phyloP scores from a whole-genome alignment of 1,140 invertebrate genomes.

The Carposina sasakii region DNA sequence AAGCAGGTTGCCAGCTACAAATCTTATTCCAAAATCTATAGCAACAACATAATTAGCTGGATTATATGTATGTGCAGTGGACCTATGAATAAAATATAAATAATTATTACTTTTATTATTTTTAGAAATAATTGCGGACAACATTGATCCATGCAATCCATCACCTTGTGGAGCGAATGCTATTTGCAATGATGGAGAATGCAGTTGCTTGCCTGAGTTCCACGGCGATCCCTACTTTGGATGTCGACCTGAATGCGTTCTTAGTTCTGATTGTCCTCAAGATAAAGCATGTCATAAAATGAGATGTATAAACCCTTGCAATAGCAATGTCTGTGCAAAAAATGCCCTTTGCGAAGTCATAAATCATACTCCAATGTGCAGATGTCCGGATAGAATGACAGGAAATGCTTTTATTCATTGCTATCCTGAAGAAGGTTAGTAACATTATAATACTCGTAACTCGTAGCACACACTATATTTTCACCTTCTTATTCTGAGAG shows the following conservation, averaged over 20 bases:
- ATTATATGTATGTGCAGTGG: too few species aligned
- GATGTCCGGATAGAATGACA: slow-evolving; percentile 77
- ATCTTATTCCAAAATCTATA: too few species aligned
- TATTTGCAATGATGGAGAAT: slow-evolving; percentile 78
- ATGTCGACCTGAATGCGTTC: slow-evolving; percentile 77
- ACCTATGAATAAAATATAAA: slow-evolving; percentile 30
- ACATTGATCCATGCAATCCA: slow-evolving; percentile 77
- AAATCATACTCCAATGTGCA: slow-evolving; percentile 79
- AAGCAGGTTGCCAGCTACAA: too few species aligned
- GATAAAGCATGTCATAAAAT: slow-evolving; percentile 75
- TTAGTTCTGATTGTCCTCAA: slow-evolving; percentile 75
- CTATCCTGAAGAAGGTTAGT: slow-evolving; percentile 71
- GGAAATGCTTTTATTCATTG: slow-evolving; percentile 85
- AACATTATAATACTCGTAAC: too few species aligned
- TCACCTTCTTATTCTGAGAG: too few species aligned
- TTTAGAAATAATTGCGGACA: slow-evolving; percentile 51
- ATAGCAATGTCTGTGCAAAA: slow-evolving; percentile 75
- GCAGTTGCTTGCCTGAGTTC: slow-evolving; percentile 76
- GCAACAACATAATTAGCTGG: too few species aligned
- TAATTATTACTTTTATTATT: slow-evolving; percentile 35
- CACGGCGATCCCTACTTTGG: slow-evolving; percentile 75
- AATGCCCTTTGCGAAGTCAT: slow-evolving; percentile 81
- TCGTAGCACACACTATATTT: too few species aligned
- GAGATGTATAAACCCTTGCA: slow-evolving; percentile 77
- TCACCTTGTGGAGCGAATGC: slow-evolving; percentile 83